Base-by-base conservation (phyloP, 2,888 invertebrate species). In the Erebia palarica region DNA sequence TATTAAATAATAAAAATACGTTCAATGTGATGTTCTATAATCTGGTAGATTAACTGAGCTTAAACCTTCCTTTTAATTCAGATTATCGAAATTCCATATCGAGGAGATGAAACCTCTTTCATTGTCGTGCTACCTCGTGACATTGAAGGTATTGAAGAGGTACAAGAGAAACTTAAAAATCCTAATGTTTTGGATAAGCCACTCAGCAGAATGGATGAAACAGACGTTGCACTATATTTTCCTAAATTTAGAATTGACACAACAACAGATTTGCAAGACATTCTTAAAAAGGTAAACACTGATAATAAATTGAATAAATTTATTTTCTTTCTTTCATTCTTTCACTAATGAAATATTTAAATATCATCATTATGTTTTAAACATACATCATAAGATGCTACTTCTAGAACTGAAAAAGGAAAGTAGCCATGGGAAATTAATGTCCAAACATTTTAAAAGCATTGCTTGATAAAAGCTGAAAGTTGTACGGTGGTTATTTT, bases 231-330 rank as follows among this genome's bases (percentile, higher is more conserved):
- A 0, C 92, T 97, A 0, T 91, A 88, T 49, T 82, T 98, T 65
- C 98, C 98, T 0, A 97, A 95, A 82, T 97, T 98, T 84, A 96
- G 95, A 84, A 94, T 97, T 65, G 97, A 97, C 86, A 95, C 95
- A 16, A 94, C 94, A n/a, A 94, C 96, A 8, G 83, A 96, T 69
- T 90, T 97, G 16, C 94, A 94, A 71, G 85, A 93, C 0, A 85
- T 94, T 36, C 89, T 97, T 7, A 61, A 82, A 63, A 91, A 95
- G 82, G 97, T 97, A 84, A 86, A 79, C 55, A 57, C n/a, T n/a
- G n/a, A n/a, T n/a, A n/a, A n/a, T n/a, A n/a, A n/a, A n/a, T n/a
- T n/a, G n/a, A n/a, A n/a, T n/a, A n/a, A n/a, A n/a, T n/a, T n/a
- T n/a, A n/a, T n/a, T n/a, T n/a, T n/a, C n/a, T n/a, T n/a, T n/a